These are phyloP conservation scores for Micrastur ruficollis DNA, from an alignment of 2,797 vertebrate genomes.

Conservation along the genomic window DNA sequence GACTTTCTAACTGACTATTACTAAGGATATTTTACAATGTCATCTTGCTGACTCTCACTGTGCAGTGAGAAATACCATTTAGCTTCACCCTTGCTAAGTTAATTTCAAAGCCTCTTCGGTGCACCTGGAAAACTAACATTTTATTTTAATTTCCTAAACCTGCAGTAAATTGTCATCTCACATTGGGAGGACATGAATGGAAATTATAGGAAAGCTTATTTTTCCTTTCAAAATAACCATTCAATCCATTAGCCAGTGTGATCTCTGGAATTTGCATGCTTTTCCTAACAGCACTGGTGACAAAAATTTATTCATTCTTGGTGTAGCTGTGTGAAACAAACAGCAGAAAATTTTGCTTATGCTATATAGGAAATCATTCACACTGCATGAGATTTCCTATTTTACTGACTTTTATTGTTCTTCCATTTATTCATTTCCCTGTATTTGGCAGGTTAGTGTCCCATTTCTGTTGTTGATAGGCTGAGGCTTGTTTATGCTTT, in stretches of 20 bases:
- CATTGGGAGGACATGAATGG: neutral
- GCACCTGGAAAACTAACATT: constrained; percentile 5
- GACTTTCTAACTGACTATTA: constrained; percentile 55
- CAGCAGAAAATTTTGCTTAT: constrained; percentile 2
- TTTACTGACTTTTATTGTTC: constrained; percentile 20
- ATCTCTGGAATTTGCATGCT: neutral
- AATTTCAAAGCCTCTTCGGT: constrained; percentile 30
- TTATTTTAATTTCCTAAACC: constrained; percentile 37
- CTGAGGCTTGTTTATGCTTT: constrained; percentile 7
- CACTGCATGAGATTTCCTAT: neutral
- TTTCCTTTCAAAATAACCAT: neutral
- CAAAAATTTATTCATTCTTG: neutral
- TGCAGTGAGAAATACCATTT: constrained; percentile 47
- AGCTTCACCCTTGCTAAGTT: constrained; percentile 41
- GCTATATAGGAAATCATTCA: neutral
- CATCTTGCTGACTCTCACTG: constrained; percentile 60
- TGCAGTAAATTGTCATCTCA: neutral
- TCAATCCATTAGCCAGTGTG: neutral
- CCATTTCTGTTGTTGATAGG: neutral
- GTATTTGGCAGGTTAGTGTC: neutral
- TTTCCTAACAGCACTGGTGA: neutral
- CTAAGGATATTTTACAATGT: constrained; percentile 38
- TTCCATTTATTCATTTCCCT: neutral
- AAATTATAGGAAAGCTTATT: neutral
- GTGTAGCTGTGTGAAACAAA: neutral